Percentiles rank a stretch among this genome's conserved stretches.
Conservation (phyloP, 37 sponge, comb jelly and placozoan genomes). For the Tethya wilhelma region DNA sequence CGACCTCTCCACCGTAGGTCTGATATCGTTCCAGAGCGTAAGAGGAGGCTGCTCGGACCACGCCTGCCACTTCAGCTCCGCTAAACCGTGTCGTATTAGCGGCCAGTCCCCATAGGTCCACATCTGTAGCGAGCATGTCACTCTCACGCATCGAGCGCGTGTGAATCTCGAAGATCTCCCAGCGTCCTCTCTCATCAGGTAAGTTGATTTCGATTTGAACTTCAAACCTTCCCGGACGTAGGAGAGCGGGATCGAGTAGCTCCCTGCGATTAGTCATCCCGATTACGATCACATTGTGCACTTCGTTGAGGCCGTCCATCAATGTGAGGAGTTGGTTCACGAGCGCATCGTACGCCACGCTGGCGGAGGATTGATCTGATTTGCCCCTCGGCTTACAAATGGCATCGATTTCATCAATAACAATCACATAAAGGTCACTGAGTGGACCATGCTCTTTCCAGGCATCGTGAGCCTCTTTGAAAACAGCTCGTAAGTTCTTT, state of each 20-base stretch:
- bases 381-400: conserved; percentile 93
- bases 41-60: conserved; percentile 83
- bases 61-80: conserved; percentile 93
- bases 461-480: conserved; percentile 37
- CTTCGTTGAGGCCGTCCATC: conserved; percentile 66
- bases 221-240: conserved; percentile 90
- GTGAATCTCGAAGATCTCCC: conserved; percentile 90
- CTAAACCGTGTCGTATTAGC: conserved; percentile 84
- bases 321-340: conserved; percentile 90
- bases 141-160: conserved; percentile 62
- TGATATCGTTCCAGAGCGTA: conserved; percentile 74
- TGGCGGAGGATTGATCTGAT: conserved; percentile 65
- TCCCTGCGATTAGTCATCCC: conserved; percentile 83
- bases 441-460: conserved; percentile 72
- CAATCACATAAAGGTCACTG: conserved; percentile 92
- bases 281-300: conserved; percentile 82
- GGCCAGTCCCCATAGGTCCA: conserved; percentile 67
- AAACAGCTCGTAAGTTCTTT: conserved; percentile 68
- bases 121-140: conserved; percentile 55
- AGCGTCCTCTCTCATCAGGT: conserved; percentile 81
- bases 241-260: conserved; percentile 85
- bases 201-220: conserved; percentile 89
- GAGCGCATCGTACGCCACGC: conserved; percentile 89
- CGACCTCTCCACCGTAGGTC: neutral
- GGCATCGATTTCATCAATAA: conserved; percentile 95